These are phyloP conservation scores for Epirrhoe tristata DNA, from an alignment of 2,888 invertebrate genomes.

Conservation along the genomic window DNA sequence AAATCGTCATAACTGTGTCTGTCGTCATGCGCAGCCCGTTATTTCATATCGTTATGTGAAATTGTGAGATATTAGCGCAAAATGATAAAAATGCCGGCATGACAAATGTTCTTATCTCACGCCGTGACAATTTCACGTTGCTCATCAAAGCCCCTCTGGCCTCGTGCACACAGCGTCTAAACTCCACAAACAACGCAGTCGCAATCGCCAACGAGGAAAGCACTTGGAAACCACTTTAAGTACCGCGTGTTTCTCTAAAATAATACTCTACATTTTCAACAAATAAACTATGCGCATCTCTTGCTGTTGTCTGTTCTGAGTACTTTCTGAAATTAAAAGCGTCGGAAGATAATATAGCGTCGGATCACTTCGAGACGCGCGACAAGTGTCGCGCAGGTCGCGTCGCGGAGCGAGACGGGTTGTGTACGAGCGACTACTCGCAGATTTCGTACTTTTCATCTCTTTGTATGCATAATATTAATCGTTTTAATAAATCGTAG, in stretches of 20 bases:
- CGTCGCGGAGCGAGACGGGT: not conserved
- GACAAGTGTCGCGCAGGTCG: not conserved
- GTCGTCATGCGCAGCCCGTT: too few species aligned
- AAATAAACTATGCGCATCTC: slow-evolving; percentile 13
- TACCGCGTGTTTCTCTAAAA: slow-evolving; percentile 8
- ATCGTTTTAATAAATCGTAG: not conserved
- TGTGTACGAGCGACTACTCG: not conserved
- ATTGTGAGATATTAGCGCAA: too few species aligned
- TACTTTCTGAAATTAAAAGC: slow-evolving; percentile 24
- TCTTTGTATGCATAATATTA: not conserved
- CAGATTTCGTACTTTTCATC: not conserved
- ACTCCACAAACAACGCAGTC: not conserved
- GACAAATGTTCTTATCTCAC: too few species aligned
- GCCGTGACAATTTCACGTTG: too few species aligned
- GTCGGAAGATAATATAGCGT: slow-evolving; percentile 15
- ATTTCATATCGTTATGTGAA: too few species aligned
- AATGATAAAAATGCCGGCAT: too few species aligned
- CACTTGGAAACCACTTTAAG: slow-evolving; percentile 8
- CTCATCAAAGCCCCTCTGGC: too few species aligned
- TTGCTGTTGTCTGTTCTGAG: slow-evolving; percentile 5
- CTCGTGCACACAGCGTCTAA: not conserved
- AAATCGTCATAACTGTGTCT: too few species aligned
- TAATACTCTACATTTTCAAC: slow-evolving; percentile 9
- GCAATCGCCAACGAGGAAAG: slow-evolving; percentile 6
- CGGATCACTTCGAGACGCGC: not conserved